Base-by-base conservation (phyloP, 2,888 invertebrate genomes). In the Microdon myrmicae region DNA sequence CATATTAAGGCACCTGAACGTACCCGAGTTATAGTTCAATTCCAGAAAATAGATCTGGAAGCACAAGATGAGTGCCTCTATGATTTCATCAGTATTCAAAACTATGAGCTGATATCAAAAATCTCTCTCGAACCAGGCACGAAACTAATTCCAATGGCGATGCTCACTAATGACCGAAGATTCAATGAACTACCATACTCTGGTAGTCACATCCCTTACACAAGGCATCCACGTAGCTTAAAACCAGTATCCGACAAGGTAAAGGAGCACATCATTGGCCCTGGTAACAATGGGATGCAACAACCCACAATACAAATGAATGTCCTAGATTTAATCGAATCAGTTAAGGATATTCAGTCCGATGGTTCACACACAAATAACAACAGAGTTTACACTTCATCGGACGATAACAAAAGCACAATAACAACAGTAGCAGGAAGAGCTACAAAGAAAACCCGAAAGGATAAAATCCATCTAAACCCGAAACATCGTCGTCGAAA, bases 21-120 rank as follows among this genome's bases (percentile, higher is more conserved):
- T 68, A 85, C 87, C 0, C 81, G 90, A 39, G 82, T 91, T 3
- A 85, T 90, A 3, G 82, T 90, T 47, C 84, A 86, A 70, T 89
- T 90, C 74, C 82, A 84, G 34, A 82, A 82, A 68, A 82, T 91
- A 37, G 90, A 90, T 74, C 77, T 91, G 54, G 92, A 92, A 77
- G 82, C 84, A 45, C 91, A 92, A 79, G 82, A 85, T 55, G 87
- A 90, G 73, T 92, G 92, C 71, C 83, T 91, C 2, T 92, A 92
- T 75, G 92, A 92, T 77, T 90, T 84, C 74, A 83, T 91, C 26
- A 87, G 89, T 79, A 83, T 90, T 68, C 80, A 81, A 67, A 81
- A 76, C 64, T 74, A 71, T 61, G 73, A 74, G 31, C 68, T 71
- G 48, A 68, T 72, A 44, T 73, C 74, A 58, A 71, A 72, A 67